Percentiles rank a stretch among this genome's conserved stretches.
phyloP scores from a whole-genome alignment of 1,140 invertebrate species.

The Holcopasites calliopsidis region DNA sequence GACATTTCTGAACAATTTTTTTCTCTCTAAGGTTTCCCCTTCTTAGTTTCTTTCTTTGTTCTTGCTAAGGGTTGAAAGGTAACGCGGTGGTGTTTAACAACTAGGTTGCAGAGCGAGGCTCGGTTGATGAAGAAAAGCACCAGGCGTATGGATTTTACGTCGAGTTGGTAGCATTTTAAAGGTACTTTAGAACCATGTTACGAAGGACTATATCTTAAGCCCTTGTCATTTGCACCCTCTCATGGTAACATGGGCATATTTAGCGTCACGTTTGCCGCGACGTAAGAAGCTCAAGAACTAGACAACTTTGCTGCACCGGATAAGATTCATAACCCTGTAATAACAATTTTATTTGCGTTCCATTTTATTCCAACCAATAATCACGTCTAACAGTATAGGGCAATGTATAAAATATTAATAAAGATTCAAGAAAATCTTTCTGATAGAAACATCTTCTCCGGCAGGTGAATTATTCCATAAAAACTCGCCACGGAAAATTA shows the following conservation, averaged over 20 bases:
- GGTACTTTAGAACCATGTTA: neutral
- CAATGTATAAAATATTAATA: too few species aligned
- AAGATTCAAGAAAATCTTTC: too few species aligned
- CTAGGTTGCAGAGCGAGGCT: neutral
- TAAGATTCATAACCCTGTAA: too few species aligned
- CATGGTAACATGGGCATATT: neutral
- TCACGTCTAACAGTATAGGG: too few species aligned
- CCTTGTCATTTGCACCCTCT: conserved; percentile 16
- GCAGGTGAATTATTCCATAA: too few species aligned
- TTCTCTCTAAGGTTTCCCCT: neutral
- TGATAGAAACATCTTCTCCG: too few species aligned
- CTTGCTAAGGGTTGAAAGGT: neutral
- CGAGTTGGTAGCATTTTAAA: conserved; percentile 4
- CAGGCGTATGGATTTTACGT: conserved; percentile 24
- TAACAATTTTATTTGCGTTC: too few species aligned
- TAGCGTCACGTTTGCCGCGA: neutral
- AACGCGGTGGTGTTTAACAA: neutral
- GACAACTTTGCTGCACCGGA: too few species aligned
- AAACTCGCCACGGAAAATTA: neutral
- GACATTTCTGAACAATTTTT: neutral
- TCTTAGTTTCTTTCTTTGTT: too few species aligned
- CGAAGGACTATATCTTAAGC: conserved; percentile 1
- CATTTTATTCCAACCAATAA: too few species aligned
- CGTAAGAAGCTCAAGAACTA: neutral
- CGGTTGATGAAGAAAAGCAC: neutral